phyloP scores from a whole-genome alignment of 2,888 invertebrate species.

The Latrodectus hesperus region DNA sequence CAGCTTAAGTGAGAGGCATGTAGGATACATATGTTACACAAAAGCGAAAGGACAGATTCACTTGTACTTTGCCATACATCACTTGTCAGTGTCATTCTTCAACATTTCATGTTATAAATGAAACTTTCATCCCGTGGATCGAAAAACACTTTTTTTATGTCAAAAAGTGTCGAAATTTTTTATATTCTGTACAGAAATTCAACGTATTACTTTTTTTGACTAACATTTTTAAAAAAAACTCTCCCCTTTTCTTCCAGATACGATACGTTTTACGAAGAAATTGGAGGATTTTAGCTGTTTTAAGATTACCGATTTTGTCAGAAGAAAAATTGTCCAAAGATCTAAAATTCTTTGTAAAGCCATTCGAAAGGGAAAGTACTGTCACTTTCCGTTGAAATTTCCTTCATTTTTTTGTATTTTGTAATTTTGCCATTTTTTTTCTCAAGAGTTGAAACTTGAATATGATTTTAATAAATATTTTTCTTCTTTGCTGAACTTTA shows the following conservation, averaged over 20 bases:
- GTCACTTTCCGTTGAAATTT: background rate
- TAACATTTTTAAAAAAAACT: background rate
- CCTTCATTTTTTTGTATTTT: background rate
- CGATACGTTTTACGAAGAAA: slow-evolving; percentile 27
- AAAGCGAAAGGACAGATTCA: slow-evolving; percentile 6
- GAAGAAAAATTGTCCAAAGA: slow-evolving; percentile 33
- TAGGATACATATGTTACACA: slow-evolving; percentile 42
- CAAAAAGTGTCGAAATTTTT: slow-evolving; percentile 19
- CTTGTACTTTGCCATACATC: slow-evolving; percentile 40
- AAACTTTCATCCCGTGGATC: slow-evolving; percentile 57
- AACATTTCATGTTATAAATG: slow-evolving; percentile 58
- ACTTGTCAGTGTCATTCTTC: slow-evolving; percentile 46
- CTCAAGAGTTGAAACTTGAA: too few species aligned
- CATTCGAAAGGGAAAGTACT: background rate
- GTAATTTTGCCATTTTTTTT: background rate
- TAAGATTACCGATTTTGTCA: slow-evolving; percentile 20
- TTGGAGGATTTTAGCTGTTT: slow-evolving; percentile 42
- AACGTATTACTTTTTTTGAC: slow-evolving; percentile 12
- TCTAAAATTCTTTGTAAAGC: background rate
- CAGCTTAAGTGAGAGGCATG: background rate
- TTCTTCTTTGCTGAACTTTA: too few species aligned
- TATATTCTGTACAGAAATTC: background rate
- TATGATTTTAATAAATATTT: too few species aligned
- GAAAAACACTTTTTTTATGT: slow-evolving; percentile 32
- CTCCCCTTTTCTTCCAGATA: background rate